These are phyloP conservation scores for Chaetops frenatus DNA, from an alignment of 2,113 vertebrate species.

Conservation along the genomic window DNA sequence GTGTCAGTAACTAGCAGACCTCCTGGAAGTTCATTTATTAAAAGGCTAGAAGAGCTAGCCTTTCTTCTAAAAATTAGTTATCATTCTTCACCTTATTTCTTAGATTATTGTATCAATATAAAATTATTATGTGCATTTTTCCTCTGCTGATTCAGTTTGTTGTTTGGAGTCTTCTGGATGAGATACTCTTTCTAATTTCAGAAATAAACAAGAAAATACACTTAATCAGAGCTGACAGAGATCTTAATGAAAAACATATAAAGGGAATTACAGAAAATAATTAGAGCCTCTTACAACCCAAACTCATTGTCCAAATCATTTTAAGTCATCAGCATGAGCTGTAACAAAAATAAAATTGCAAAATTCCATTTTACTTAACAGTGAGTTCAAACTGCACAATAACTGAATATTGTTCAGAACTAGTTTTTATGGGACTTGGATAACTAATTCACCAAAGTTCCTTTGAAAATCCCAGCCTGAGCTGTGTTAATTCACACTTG, in stretches of 20 bases:
- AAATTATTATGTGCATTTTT: neutral
- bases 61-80: neutral
- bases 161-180: neutral
- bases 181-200: neutral
- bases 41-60: neutral
- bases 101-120: neutral
- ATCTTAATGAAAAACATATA: neutral
- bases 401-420: neutral
- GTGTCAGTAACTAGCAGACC: neutral
- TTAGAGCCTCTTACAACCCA: neutral
- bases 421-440: neutral
- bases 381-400: neutral
- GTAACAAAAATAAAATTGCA: neutral
- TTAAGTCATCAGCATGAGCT: neutral
- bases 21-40: neutral
- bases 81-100: neutral
- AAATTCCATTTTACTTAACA: neutral
- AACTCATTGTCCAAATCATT: neutral
- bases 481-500: neutral
- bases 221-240: neutral
- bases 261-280: neutral
- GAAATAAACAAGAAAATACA: neutral
- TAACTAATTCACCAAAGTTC: neutral
- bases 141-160: neutral
- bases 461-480: neutral